phyloP scores from a whole-genome alignment of 2,113 vertebrate genomes.

The Oceanites oceanicus region DNA sequence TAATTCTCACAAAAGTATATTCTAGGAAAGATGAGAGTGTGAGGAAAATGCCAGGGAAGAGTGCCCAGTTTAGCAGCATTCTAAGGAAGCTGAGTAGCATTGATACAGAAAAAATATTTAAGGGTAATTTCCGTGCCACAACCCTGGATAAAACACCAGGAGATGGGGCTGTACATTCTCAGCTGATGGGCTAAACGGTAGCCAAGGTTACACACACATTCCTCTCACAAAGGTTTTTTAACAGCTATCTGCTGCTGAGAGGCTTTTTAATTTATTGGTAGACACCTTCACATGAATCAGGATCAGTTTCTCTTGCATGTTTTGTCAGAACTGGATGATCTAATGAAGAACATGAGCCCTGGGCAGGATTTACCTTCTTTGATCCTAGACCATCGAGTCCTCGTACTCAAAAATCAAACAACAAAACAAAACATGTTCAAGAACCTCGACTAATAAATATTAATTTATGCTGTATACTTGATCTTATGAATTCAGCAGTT shows the following conservation, averaged over 20 bases:
- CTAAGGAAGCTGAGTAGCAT: conserved; percentile 37
- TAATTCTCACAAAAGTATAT: neutral
- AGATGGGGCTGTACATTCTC: neutral
- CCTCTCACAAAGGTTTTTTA: neutral
- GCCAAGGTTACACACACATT: neutral
- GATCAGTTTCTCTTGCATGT: neutral
- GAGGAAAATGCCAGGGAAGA: conserved; percentile 28
- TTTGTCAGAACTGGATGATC: neutral
- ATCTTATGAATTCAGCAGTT: neutral
- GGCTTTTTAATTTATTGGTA: neutral
- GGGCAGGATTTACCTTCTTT: neutral
- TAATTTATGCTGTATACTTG: neutral
- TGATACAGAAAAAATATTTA: conserved; percentile 51
- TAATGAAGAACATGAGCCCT: neutral
- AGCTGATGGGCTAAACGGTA: neutral
- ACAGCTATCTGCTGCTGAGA: neutral
- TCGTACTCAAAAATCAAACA: neutral
- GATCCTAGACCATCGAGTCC: neutral
- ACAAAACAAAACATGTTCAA: neutral
- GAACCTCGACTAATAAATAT: neutral
- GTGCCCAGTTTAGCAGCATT: conserved; percentile 50
- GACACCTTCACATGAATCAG: neutral
- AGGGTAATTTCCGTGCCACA: neutral
- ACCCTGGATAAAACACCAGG: neutral
- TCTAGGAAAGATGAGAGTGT: conserved; percentile 8